phyloP scores from a whole-genome alignment of 2,888 invertebrate genomes.

The Horisme vitalbata region DNA sequence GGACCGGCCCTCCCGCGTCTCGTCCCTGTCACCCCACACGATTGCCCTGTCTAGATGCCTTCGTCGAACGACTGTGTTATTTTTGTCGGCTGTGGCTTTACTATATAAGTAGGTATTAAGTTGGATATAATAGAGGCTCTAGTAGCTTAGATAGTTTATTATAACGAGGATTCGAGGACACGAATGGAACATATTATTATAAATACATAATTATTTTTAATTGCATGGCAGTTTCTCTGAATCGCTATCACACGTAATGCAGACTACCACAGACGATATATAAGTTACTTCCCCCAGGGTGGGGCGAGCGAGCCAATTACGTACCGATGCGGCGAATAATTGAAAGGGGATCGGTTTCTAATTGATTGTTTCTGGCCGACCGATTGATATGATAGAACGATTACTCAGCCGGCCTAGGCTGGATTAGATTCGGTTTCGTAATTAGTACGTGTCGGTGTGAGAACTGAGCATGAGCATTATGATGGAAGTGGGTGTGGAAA shows the following conservation, averaged over 20 bases:
- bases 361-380: constrained; percentile 76
- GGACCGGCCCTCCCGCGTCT: too few relatives aligned
- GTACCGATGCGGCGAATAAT: constrained; percentile 66
- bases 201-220: too few relatives aligned
- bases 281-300: constrained; percentile 39
- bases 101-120: too few relatives aligned
- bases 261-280: constrained; percentile 36
- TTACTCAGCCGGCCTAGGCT: constrained; percentile 33
- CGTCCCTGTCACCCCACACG: too few relatives aligned
- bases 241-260: constrained; percentile 30
- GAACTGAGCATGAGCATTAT: not conserved
- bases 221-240: too few relatives aligned
- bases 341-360: constrained; percentile 76
- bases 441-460: constrained; percentile 19
- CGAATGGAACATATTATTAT: too few relatives aligned
- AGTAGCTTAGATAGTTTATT: too few relatives aligned
- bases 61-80: too few relatives aligned
- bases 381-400: constrained; percentile 64
- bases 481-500: not conserved
- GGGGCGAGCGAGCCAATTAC: constrained; percentile 65
- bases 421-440: constrained; percentile 19
- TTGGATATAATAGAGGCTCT: too few relatives aligned
- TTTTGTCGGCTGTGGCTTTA: too few relatives aligned
- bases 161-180: too few relatives aligned
- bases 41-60: too few relatives aligned